Percentiles rank a stretch among this genome's conserved stretches.
These are phyloP conservation scores for Lindbergichthys nudifrons DNA, from an alignment of 2,797 vertebrate species.

Conservation along the genomic window DNA sequence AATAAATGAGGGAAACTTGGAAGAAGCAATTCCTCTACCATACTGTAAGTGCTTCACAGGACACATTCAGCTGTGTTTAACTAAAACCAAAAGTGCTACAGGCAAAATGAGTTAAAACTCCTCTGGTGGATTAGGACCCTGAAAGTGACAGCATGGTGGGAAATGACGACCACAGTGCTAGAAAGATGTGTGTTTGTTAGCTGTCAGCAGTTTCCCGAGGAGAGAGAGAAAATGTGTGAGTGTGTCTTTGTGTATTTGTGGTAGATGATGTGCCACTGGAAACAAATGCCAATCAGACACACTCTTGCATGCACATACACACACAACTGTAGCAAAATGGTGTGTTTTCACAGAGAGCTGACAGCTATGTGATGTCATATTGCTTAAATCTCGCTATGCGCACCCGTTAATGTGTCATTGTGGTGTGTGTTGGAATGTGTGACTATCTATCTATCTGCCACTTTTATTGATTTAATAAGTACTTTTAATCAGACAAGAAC, in stretches of 20 bases:
- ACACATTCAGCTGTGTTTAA: constrained; percentile 40
- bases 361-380: constrained; percentile 54
- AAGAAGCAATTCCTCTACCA: constrained; percentile 30
- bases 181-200: constrained; percentile 57
- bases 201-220: constrained; percentile 53
- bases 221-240: constrained; percentile 3
- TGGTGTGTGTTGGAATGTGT: constrained; percentile 9
- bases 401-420: constrained; percentile 40
- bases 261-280: constrained; percentile 32
- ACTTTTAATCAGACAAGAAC: constrained; percentile 12
- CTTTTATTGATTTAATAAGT: not conserved
- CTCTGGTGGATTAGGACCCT: constrained; percentile 35
- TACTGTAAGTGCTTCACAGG: constrained; percentile 17
- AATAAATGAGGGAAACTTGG: constrained; percentile 40
- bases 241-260: constrained; percentile 25
- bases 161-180: constrained; percentile 56
- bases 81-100: constrained; percentile 40
- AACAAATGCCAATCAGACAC: constrained; percentile 31
- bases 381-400: constrained; percentile 29
- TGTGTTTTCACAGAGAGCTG: constrained; percentile 44
- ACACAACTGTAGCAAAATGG: constrained; percentile 16
- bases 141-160: constrained; percentile 60
- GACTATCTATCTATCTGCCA: constrained; percentile 14
- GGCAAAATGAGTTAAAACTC: constrained; percentile 43
- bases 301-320: constrained; percentile 8